Base-by-base conservation (phyloP, 2,888 invertebrate species). In the Ecdyonurus torrentis region DNA sequence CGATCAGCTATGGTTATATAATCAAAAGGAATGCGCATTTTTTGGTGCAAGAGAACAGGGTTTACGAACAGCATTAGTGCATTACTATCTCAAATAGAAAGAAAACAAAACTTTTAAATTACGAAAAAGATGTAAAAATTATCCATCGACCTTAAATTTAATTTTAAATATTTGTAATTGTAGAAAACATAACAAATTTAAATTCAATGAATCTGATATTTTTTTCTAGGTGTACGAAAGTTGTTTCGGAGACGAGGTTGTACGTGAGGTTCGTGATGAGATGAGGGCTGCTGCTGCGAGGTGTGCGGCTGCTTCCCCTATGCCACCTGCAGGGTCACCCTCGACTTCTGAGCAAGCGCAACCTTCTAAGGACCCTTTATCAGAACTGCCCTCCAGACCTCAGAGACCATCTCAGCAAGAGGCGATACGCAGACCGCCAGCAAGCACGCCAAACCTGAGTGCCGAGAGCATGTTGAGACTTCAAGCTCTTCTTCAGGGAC, bases 211-310 rank as follows among this genome's bases (percentile, higher is more conserved):
- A 37, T 37, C 37, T 37, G 7, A 10, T 5, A 15, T 37, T 37
- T 67, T 66, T 67, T 71, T 73, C 52, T 72, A 85, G 85, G 84
- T 85, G 68, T 85, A 84, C 70, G 85, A 85, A 74, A 84, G 84
- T 69, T 85, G 85, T 70, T 85, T 85, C 66, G 85, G 85, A 0
- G 77, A 80, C 1, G 82, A 84, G 69, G 82, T 85, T 1, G 79
- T 85, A 2, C 82, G 82, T 70, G 82, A 84, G 76, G 83, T 85
- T 59, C 77, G 84, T 52, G 79, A 79, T 72, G 85, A 85, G 74
- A 81, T 85, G 78, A 83, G 83, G 71, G 79, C 79, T 20, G 85
- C 85, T 85, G 85, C 68, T 25, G 62, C 52, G 52, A 50, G n/a
- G 59, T 58, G 59, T 37, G 58, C 23, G 59, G 50, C 52, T 2